Conservation (phyloP, 2,113 vertebrate genomes). For the Marcusenius ussheri region DNA sequence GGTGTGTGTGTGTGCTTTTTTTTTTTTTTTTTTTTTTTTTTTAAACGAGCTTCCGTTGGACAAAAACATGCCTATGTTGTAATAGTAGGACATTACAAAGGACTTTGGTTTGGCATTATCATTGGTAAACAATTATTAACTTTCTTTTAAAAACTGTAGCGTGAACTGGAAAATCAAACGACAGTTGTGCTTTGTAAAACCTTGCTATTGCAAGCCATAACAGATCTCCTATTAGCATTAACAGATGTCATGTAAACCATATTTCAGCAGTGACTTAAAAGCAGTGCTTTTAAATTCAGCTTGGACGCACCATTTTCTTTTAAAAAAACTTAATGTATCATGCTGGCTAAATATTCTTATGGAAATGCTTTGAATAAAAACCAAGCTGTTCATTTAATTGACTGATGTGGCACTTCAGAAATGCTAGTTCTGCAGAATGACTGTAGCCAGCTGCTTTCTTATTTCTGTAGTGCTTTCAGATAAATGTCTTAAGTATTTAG, state of each 20-base stretch:
- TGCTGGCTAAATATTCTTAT: neutral
- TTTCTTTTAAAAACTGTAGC: neutral
- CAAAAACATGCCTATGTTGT: neutral
- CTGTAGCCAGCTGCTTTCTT: neutral
- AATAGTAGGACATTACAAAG: neutral
- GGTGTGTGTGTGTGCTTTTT: neutral
- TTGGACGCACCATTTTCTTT: neutral
- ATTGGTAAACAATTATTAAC: neutral
- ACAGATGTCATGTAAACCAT: neutral
- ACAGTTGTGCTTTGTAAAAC: neutral
- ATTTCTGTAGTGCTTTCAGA: neutral
- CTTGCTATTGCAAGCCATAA: neutral
- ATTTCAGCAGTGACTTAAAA: neutral
- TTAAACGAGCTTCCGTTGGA: neutral
- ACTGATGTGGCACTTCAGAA: neutral
- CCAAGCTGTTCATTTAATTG: neutral
- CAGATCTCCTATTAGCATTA: neutral
- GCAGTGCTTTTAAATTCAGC: neutral
- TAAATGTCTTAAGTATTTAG: neutral
- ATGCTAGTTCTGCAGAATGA: neutral
- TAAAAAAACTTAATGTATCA: neutral
- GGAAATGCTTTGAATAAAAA: neutral
- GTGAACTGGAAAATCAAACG: neutral
- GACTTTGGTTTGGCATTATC: neutral
- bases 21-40: neutral